phyloP scores from a whole-genome alignment of 2,888 invertebrate genomes.

The Ectemnius lituratus region DNA sequence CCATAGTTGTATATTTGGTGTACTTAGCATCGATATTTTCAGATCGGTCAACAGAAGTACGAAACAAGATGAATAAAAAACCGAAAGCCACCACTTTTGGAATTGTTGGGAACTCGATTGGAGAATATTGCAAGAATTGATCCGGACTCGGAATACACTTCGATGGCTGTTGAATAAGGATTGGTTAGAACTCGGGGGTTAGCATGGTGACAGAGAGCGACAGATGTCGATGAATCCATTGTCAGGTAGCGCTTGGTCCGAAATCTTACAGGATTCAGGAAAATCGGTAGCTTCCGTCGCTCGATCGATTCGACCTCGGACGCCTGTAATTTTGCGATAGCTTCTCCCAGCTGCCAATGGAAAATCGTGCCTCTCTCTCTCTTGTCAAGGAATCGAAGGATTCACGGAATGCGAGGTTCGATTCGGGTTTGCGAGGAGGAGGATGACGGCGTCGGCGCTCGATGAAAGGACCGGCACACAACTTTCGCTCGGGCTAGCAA shows the following conservation, averaged over 20 bases:
- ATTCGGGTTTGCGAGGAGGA: background rate
- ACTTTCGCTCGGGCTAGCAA: conserved; percentile 3
- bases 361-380: background rate
- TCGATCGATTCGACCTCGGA: background rate
- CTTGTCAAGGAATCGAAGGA: background rate
- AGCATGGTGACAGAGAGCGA: no score
- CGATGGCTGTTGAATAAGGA: no score
- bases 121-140: no score
- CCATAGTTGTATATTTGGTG: no score
- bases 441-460: background rate
- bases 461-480: conserved; percentile 1
- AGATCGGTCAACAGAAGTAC: no score
- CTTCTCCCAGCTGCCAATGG: background rate
- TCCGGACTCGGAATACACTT: no score
- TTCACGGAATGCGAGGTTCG: conserved; percentile 13
- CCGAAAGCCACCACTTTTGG: no score
- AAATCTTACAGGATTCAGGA: background rate
- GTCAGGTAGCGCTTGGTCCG: background rate
- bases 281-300: background rate
- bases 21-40: no score
- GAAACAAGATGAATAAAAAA: no score
- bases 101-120: no score
- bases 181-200: no score
- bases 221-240: background rate
- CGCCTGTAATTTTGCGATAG: background rate